These are phyloP conservation scores for Cremastobaeus sp. DNA, from an alignment of 2,888 invertebrate genomes.

Conservation along the genomic window DNA sequence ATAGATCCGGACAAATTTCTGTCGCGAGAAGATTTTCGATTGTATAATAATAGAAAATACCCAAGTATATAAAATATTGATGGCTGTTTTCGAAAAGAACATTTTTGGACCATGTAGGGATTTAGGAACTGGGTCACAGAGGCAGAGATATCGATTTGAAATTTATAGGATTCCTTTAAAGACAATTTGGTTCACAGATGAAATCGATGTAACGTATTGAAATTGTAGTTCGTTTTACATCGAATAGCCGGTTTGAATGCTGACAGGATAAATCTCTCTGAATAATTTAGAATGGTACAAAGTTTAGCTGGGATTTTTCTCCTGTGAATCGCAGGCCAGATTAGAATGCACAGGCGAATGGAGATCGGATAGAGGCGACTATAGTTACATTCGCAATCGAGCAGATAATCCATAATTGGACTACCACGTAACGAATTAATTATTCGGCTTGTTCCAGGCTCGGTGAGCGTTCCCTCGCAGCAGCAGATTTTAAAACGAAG, in stretches of 20 bases:
- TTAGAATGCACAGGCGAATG: too few relatives aligned
- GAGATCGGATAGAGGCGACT: too few relatives aligned
- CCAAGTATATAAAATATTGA: too few relatives aligned
- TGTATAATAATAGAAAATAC: too few relatives aligned
- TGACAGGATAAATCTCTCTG: conserved; percentile 33
- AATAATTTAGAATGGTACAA: too few relatives aligned
- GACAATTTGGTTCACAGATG: conserved; percentile 47
- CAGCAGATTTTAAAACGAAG: conserved; percentile 63
- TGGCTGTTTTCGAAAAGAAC: too few relatives aligned
- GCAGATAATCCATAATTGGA: too few relatives aligned
- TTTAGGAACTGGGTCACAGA: conserved; percentile 16
- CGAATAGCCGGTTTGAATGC: conserved; percentile 22
- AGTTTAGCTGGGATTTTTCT: too few relatives aligned
- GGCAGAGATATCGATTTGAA: conserved; percentile 31
- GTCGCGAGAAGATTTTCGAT: too few relatives aligned
- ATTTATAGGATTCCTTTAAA: conserved; percentile 42
- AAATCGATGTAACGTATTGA: conserved; percentile 26
- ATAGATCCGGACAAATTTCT: too few relatives aligned
- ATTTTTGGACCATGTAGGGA: conserved; percentile 9
- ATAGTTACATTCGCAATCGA: too few relatives aligned
- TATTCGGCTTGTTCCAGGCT: conserved; percentile 31
- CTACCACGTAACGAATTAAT: background rate
- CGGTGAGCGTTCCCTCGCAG: conserved; percentile 42
- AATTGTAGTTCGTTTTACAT: conserved; percentile 28
- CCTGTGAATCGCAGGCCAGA: too few relatives aligned